phyloP scores from a whole-genome alignment of 1,140 invertebrate species.

The Caenorhabditis briggsae region DNA sequence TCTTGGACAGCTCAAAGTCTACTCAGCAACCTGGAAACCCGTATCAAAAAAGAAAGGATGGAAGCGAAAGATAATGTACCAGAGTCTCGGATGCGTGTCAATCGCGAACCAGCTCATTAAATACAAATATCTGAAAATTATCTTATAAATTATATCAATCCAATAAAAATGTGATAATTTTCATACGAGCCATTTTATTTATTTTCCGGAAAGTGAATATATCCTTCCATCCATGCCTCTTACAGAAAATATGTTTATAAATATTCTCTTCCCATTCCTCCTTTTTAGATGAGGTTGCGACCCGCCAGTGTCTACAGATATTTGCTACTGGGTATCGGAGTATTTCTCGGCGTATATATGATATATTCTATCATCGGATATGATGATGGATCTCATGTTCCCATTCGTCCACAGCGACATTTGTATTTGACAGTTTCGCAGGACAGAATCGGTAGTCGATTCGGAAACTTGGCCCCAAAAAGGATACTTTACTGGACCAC shows the following conservation, averaged over 20 bases:
- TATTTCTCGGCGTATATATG: constrained; percentile 14
- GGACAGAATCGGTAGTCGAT: constrained; percentile 60
- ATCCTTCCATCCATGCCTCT: neutral
- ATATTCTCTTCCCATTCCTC: no score
- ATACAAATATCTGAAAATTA: no score
- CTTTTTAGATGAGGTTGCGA: constrained; percentile 16
- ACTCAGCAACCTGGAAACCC: neutral
- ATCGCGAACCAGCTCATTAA: neutral
- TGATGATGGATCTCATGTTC: constrained; percentile 41
- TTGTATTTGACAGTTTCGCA: constrained; percentile 57
- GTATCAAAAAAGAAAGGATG: constrained; percentile 19
- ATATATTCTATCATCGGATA: constrained; percentile 58
- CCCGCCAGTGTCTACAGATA: constrained; percentile 55
- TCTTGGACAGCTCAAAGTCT: constrained; percentile 10
- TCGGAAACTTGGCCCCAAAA: constrained; percentile 55
- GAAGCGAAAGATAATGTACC: neutral
- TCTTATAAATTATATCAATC: no score
- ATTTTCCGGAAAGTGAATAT: neutral
- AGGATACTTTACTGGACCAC: constrained; percentile 56
- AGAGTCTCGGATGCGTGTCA: neutral
- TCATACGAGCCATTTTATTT: neutral
- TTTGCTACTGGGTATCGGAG: constrained; percentile 20
- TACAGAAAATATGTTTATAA: no score
- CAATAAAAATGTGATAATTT: no score
- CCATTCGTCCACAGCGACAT: constrained; percentile 42